Evolutionary conservation across 2,888 invertebrate species (phyloP).

Genomic region (Protophormia terraenovae): DNA sequence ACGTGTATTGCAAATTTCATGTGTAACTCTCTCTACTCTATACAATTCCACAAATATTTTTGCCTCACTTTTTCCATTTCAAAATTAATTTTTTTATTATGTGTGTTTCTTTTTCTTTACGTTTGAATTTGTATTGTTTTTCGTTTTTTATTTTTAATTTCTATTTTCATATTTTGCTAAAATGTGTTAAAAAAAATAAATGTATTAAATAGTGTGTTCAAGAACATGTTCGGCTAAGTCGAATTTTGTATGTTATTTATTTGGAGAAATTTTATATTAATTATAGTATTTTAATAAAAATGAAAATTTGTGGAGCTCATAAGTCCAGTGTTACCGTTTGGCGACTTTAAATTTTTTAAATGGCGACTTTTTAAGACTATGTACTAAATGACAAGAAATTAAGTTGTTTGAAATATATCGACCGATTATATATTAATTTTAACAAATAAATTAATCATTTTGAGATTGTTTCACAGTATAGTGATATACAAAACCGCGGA

Average conservation of each 20-base stretch:
- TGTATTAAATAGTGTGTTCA: neutral
- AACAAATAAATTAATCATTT: too few relatives aligned
- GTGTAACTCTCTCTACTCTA: conserved; percentile 6
- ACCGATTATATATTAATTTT: too few relatives aligned
- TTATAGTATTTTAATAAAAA: too few relatives aligned
- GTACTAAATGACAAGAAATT: too few relatives aligned
- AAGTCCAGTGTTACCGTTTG: too few relatives aligned
- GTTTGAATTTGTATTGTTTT: neutral
- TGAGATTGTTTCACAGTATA: too few relatives aligned
- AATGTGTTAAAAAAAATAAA: neutral
- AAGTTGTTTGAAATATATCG: too few relatives aligned
- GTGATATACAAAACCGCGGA: too few relatives aligned
- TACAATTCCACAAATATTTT: conserved; percentile 24
- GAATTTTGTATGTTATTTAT: neutral
- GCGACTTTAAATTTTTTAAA: too few relatives aligned
- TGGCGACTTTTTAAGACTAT: too few relatives aligned
- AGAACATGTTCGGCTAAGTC: neutral
- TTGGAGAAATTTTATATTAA: too few relatives aligned
- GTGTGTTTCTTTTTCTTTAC: conserved; percentile 5
- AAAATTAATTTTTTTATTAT: neutral
- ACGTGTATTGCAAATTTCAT: conserved; percentile 8
- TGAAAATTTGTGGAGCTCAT: too few relatives aligned
- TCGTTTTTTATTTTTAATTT: neutral
- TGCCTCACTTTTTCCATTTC: conserved; percentile 53
- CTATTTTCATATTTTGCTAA: conserved; percentile 60